Conservation (phyloP, 2,888 invertebrate species). For the Mylabris sibirica region DNA sequence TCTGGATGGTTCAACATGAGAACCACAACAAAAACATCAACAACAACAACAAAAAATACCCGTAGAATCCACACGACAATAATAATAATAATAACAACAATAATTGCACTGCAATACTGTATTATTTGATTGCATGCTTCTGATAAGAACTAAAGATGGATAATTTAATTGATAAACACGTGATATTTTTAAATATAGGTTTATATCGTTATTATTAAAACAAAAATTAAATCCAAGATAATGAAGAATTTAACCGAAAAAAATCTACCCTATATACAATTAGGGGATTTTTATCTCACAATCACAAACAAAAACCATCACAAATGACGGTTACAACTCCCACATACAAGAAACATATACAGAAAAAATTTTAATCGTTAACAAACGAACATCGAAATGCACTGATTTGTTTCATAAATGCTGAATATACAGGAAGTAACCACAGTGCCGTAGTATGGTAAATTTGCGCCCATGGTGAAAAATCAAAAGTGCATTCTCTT, state of each 20-base stretch:
- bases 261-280: neutral
- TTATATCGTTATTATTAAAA: no score
- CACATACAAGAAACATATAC: neutral
- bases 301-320: neutral
- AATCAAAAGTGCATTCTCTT: no score
- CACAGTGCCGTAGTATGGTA: no score
- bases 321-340: conserved; percentile 33
- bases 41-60: conserved; percentile 8
- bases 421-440: neutral
- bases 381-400: neutral
- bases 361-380: neutral
- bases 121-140: neutral
- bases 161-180: no score
- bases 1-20: conserved; percentile 32
- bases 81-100: neutral
- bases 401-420: neutral
- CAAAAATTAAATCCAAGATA: no score
- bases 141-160: neutral
- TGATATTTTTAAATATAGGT: no score
- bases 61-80: neutral
- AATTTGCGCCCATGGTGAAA: no score
- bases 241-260: neutral
- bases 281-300: neutral
- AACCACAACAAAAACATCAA: conserved; percentile 26
- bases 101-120: no score